phyloP scores from a whole-genome alignment of 2,797 vertebrate species.

The Streptopelia turtur region DNA sequence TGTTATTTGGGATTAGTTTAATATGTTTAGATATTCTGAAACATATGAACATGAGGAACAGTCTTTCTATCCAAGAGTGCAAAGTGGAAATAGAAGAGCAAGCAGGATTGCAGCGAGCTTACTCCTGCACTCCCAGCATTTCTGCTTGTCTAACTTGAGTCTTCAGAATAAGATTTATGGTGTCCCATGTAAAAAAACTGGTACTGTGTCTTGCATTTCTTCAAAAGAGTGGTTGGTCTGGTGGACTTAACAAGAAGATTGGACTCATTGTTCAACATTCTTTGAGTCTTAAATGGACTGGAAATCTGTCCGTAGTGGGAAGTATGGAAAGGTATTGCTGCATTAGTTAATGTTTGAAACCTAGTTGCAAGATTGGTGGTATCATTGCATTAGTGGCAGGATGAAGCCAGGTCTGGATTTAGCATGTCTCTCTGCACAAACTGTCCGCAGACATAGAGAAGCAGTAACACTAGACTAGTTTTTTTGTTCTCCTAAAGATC shows the following conservation, averaged over 20 bases:
- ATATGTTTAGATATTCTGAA: not conserved
- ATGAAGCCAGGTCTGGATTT: not conserved
- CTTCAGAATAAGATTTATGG: not conserved
- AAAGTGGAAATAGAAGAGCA: not conserved
- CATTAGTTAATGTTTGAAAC: not conserved
- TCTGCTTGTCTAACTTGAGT: not conserved
- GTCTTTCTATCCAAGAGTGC: not conserved
- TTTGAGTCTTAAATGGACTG: not conserved
- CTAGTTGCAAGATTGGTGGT: not conserved
- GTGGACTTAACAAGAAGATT: not conserved
- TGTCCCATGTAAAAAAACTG: not conserved
- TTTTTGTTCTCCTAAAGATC: not conserved
- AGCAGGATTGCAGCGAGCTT: not conserved
- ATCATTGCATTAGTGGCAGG: not conserved
- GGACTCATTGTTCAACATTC: not conserved
- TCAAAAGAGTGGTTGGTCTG: rapidly evolving
- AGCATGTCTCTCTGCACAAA: not conserved
- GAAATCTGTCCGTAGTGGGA: not conserved
- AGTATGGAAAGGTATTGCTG: not conserved
- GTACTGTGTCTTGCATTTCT: not conserved
- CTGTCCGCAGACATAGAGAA: not conserved
- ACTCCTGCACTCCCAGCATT: not conserved
- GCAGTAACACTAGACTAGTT: not conserved
- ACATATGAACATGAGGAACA: not conserved
- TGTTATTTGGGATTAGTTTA: not conserved